phyloP scores from a whole-genome alignment of 1,140 invertebrate genomes.

The Ooceraea biroi region DNA sequence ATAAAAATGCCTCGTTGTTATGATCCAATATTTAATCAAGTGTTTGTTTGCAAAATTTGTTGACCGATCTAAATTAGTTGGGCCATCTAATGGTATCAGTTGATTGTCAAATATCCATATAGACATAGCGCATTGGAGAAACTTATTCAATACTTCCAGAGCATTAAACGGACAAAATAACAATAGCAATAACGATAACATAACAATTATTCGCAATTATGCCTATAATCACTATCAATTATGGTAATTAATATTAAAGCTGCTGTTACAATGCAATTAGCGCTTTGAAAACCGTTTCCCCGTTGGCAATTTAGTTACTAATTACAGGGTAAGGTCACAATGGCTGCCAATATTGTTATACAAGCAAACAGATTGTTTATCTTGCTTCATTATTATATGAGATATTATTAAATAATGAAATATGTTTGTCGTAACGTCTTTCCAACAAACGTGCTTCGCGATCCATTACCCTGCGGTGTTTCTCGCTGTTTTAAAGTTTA shows the following conservation, averaged over 20 bases:
- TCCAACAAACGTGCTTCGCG: background rate
- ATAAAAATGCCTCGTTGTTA: background rate
- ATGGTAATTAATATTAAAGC: slow-evolving; percentile 59
- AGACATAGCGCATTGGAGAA: background rate
- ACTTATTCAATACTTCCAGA: background rate
- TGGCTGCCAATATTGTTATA: slow-evolving; percentile 44
- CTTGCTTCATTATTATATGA: slow-evolving; percentile 18
- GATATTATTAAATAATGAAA: slow-evolving; percentile 38
- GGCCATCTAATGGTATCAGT: background rate
- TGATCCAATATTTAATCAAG: background rate
- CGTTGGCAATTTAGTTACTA: slow-evolving; percentile 45
- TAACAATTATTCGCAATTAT: slow-evolving; percentile 52
- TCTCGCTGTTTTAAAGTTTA: background rate
- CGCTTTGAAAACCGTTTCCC: slow-evolving; percentile 55
- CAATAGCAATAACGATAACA: slow-evolving; percentile 27
- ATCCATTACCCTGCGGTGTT: background rate
- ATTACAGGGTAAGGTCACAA: slow-evolving; percentile 44
- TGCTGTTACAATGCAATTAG: slow-evolving; percentile 54
- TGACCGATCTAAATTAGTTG: background rate
- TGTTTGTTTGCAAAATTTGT: background rate
- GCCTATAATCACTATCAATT: slow-evolving; percentile 55
- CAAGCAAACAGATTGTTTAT: slow-evolving; percentile 46
- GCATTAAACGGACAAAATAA: slow-evolving; percentile 1
- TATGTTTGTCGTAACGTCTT: background rate
- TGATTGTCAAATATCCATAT: background rate